Percentiles rank a stretch among this genome's conserved stretches.
Evolutionary conservation across 2,888 invertebrate genomes (phyloP).

Genomic region (Oligia fasciuncula): DNA sequence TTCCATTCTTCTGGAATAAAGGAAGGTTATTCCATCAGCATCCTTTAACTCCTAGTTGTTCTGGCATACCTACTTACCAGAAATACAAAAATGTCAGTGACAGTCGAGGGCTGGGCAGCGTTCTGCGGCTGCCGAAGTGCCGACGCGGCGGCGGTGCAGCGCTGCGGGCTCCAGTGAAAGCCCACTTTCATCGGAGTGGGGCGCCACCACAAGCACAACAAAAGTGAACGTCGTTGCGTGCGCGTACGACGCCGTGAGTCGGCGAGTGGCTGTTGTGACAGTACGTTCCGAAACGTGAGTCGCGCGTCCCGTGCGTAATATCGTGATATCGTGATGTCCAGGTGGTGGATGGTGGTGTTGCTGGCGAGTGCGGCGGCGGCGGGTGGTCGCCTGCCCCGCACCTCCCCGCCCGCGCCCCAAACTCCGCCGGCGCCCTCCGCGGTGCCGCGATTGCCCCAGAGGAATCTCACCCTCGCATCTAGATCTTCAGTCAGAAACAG

Average conservation of each 20-base stretch:
- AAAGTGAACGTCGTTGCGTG: conserved; percentile 86
- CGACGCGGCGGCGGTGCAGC: conserved; percentile 59
- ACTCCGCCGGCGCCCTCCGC: conserved; percentile 90
- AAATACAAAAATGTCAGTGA: neutral
- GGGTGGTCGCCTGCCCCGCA: conserved; percentile 85
- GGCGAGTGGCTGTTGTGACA: conserved; percentile 78
- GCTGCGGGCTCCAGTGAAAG: conserved; percentile 82
- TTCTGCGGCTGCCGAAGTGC: conserved; percentile 28
- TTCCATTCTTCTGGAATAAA: neutral
- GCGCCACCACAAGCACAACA: conserved; percentile 80
- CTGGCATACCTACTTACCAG: neutral
- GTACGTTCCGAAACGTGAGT: conserved; percentile 80
- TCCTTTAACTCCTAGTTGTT: neutral
- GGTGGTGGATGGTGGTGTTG: conserved; percentile 85
- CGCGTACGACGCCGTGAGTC: conserved; percentile 79
- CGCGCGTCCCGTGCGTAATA: conserved; percentile 78
- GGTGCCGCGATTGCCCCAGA: conserved; percentile 86
- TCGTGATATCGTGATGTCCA: conserved; percentile 80
- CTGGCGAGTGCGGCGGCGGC: conserved; percentile 83
- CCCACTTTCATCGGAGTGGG: conserved; percentile 88
- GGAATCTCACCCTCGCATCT: conserved; percentile 86
- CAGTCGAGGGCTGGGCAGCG: conserved; percentile 30
- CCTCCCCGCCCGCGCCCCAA: conserved; percentile 84
- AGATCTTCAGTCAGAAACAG: conserved; percentile 87
- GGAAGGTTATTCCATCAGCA: neutral